Evolutionary conservation across 2,888 invertebrate species (phyloP).

Genomic region (Spisula subtruncata): DNA sequence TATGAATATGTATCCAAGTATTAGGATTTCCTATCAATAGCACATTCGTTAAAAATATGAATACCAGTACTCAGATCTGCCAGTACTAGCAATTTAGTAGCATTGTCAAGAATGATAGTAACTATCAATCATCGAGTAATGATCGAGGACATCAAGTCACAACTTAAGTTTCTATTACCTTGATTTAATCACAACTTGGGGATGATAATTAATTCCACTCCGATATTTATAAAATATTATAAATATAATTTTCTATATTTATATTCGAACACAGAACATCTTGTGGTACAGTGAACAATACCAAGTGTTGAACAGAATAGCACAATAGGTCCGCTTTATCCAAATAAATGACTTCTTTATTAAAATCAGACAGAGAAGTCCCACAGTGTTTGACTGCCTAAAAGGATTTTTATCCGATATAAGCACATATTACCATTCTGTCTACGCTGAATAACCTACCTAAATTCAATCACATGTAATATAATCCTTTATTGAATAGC

Average conservation of each 20-base stretch:
- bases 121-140: neutral
- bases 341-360: constrained; percentile 2
- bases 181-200: neutral
- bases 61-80: too few relatives aligned
- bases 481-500: constrained; percentile 51
- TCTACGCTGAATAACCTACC: constrained; percentile 32
- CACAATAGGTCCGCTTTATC: neutral
- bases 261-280: neutral
- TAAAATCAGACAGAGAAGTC: neutral
- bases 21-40: neutral
- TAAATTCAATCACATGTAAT: constrained; percentile 52
- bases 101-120: neutral
- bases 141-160: neutral
- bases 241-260: neutral
- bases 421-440: constrained; percentile 26
- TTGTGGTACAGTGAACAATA: neutral
- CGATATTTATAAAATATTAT: neutral
- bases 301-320: neutral
- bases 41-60: neutral
- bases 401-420: constrained; percentile 23
- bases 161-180: neutral
- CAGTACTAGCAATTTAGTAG: too few relatives aligned
- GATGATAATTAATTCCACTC: neutral
- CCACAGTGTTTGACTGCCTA: neutral
- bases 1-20: too few relatives aligned